phyloP scores from a whole-genome alignment of 2,797 vertebrate species.

The Uromys caudimaculatus region DNA sequence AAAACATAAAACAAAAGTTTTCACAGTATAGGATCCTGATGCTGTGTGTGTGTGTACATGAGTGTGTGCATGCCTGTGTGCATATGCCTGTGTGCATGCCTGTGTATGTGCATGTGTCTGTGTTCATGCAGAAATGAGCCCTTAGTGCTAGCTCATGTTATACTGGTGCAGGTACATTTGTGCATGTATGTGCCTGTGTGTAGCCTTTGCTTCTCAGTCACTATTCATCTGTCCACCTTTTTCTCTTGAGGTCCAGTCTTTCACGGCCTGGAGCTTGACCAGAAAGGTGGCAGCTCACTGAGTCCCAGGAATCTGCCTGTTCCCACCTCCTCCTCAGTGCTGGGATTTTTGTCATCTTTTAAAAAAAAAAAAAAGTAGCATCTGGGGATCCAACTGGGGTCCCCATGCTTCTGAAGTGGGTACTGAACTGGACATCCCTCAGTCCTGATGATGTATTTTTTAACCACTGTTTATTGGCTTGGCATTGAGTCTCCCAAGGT shows the following conservation, averaged over 20 bases:
- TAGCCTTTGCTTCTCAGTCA: background rate
- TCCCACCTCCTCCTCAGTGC: too few species aligned
- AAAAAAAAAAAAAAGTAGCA: background rate
- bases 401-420: too few species aligned
- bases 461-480: too few species aligned
- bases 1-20: background rate
- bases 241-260: background rate
- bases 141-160: background rate
- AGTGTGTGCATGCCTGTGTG: too few species aligned
- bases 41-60: background rate
- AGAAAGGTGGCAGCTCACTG: background rate
- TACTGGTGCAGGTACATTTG: background rate
- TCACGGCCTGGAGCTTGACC: background rate
- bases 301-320: background rate
- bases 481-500: background rate
- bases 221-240: background rate
- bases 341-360: background rate
- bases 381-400: background rate
- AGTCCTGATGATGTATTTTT: background rate
- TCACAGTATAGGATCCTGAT: background rate
- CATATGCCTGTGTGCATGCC: background rate
- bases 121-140: too few species aligned
- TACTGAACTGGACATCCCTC: background rate
- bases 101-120: background rate
- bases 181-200: background rate